These are phyloP conservation scores for Phaenicophaeus curvirostris DNA, from an alignment of 2,797 vertebrate species.

Conservation along the genomic window DNA sequence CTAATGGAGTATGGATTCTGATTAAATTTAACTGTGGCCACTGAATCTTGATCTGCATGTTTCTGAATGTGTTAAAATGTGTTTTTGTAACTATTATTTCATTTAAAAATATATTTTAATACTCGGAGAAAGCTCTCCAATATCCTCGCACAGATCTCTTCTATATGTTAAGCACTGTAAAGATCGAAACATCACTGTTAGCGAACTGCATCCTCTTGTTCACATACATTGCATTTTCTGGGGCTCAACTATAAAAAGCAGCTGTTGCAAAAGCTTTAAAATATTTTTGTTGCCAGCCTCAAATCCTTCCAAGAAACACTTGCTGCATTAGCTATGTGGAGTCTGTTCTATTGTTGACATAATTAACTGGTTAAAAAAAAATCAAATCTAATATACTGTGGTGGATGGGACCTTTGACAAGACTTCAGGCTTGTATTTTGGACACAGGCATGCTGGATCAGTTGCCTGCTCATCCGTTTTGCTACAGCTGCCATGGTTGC, in stretches of 20 bases:
- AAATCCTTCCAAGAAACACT: not conserved
- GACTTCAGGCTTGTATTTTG: not conserved
- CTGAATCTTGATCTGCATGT: not conserved
- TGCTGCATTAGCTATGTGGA: not conserved
- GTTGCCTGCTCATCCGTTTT: not conserved
- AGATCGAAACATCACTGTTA: not conserved
- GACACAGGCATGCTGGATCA: not conserved
- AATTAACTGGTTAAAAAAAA: not conserved
- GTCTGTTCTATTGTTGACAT: not conserved
- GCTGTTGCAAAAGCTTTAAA: not conserved
- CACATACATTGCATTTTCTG: not conserved
- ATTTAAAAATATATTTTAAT: not conserved
- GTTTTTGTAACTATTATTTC: not conserved
- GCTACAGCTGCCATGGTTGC: not conserved
- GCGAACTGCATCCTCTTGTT: too few species aligned
- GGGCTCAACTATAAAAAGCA: not conserved
- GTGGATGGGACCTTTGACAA: not conserved
- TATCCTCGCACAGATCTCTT: not conserved
- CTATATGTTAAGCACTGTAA: not conserved
- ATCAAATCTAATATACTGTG: not conserved
- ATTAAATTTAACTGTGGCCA: constrained; percentile 47
- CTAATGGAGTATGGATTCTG: constrained; percentile 57
- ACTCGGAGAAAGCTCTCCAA: not conserved
- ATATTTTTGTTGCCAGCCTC: not conserved
- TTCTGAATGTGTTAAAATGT: constrained; percentile 3